A percentile compares a stretch with the other conserved stretches of the same genome.
phyloP scores from a whole-genome alignment of 2,797 vertebrate genomes.

The Onychomys arenicola region DNA sequence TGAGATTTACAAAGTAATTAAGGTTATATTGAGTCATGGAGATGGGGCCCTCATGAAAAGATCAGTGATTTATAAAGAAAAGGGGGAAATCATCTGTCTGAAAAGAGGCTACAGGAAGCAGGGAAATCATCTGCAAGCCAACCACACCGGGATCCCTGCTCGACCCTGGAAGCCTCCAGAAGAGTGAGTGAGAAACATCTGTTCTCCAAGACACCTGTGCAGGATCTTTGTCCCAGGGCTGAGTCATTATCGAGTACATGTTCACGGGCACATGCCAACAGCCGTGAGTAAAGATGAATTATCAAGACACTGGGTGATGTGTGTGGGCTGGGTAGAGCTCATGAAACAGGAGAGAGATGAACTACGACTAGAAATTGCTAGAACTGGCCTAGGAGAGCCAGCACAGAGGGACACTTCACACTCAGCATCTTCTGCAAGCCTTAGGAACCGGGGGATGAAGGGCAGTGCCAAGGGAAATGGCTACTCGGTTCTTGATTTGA shows the following conservation, averaged over 20 bases:
- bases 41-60: background rate
- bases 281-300: background rate
- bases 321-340: background rate
- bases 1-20: background rate
- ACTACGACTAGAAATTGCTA: background rate
- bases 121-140: background rate
- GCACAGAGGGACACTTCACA: background rate
- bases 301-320: background rate
- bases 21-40: background rate
- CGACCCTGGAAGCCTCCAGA: background rate
- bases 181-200: background rate
- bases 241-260: background rate
- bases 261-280: background rate
- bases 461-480: background rate
- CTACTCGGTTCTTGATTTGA: background rate
- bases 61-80: background rate
- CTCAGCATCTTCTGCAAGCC: fast-evolving
- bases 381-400: background rate
- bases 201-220: background rate
- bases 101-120: background rate
- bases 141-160: too few species aligned
- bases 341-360: background rate
- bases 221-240: too few species aligned
- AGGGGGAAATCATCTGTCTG: background rate
- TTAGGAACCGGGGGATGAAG: background rate